Evolutionary conservation across 2,797 vertebrate species (phyloP).

Genomic region (Arctocebus calabarensis): DNA sequence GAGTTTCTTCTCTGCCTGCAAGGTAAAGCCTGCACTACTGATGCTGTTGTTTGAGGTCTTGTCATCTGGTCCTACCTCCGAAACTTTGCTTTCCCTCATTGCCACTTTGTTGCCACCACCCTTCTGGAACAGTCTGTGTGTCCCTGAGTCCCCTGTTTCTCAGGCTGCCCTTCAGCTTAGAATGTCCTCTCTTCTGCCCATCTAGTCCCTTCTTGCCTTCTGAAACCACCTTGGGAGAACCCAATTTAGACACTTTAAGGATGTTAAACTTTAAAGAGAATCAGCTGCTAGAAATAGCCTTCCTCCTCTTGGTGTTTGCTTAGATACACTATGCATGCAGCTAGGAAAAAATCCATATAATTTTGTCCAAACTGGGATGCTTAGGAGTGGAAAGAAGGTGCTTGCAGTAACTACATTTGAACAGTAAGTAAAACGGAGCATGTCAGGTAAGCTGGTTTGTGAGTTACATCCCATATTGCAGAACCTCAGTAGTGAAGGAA

Average conservation of each 20-base stretch:
- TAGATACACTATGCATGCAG: neutral
- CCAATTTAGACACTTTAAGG: neutral
- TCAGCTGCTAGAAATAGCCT: neutral
- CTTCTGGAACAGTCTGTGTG: neutral
- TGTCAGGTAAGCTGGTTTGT: neutral
- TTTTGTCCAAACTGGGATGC: neutral
- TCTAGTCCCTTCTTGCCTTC: neutral
- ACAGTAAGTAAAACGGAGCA: neutral
- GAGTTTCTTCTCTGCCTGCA: neutral
- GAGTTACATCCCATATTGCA: neutral
- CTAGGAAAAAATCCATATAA: neutral
- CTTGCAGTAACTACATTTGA: neutral
- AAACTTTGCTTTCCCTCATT: neutral
- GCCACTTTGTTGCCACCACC: neutral
- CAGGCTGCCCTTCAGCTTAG: neutral
- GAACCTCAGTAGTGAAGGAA: neutral
- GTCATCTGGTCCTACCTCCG: neutral
- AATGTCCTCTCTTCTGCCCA: neutral
- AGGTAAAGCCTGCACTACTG: fast-evolving
- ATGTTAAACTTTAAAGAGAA: neutral
- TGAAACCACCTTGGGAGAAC: neutral
- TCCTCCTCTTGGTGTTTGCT: neutral
- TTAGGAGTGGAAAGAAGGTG: neutral
- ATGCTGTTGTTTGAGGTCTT: neutral
- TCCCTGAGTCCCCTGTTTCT: neutral